Evolutionary conservation across 2,113 vertebrate genomes (phyloP).

Genomic region (Urocynchramus pylzowi): DNA sequence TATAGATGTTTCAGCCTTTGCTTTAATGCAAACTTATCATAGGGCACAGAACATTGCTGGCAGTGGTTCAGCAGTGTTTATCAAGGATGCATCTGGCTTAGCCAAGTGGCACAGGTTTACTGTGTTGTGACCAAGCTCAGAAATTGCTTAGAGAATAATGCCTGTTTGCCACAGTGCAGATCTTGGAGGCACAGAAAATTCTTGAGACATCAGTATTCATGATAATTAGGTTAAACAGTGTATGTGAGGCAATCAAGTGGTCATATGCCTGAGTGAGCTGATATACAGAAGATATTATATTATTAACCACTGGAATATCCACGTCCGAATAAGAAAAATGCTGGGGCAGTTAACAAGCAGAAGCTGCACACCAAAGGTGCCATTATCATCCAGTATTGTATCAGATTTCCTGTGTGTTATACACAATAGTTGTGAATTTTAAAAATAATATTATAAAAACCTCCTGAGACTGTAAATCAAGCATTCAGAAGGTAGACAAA

Average conservation of each 20-base stretch:
- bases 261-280: conserved; percentile 35
- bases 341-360: not conserved
- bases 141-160: not conserved
- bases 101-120: not conserved
- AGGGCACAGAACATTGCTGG: not conserved
- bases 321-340: not conserved
- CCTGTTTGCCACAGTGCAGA: not conserved
- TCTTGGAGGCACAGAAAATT: not conserved
- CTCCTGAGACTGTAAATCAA: not conserved
- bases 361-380: not conserved
- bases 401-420: not conserved
- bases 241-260: conserved; percentile 30
- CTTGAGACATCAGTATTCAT: not conserved
- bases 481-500: not conserved
- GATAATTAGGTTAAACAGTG: conserved; percentile 40
- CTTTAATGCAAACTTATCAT: not conserved
- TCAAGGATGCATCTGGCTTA: not conserved
- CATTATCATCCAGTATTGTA: not conserved
- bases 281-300: not conserved
- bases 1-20: not conserved
- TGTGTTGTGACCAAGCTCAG: not conserved
- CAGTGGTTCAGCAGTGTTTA: not conserved
- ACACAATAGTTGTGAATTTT: not conserved
- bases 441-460: not conserved
- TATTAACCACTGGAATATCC: conserved; percentile 31